These are phyloP conservation scores for Lepidothrix coronata DNA, from an alignment of 2,113 vertebrate genomes.

Conservation along the genomic window DNA sequence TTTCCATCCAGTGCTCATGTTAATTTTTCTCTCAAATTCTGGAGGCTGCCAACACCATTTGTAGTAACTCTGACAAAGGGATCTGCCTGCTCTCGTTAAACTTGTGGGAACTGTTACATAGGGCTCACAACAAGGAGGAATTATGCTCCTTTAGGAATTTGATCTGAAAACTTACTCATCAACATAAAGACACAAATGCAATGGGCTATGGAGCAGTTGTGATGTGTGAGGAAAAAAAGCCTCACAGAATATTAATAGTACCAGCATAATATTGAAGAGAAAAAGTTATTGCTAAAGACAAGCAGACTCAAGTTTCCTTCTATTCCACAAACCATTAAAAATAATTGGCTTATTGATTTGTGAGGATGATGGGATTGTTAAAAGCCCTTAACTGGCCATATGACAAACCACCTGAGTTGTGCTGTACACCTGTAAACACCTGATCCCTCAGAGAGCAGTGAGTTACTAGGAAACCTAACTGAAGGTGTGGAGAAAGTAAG, in stretches of 20 bases:
- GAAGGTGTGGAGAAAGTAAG: not conserved
- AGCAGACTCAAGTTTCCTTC: not conserved
- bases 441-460: slow-evolving; percentile 16
- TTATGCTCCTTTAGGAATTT: not conserved
- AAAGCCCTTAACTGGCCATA: not conserved
- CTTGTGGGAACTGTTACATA: not conserved
- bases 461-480: slow-evolving; percentile 35
- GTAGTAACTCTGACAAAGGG: not conserved
- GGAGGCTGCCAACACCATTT: not conserved
- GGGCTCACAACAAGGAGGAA: not conserved
- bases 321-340: not conserved
- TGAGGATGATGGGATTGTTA: not conserved
- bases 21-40: not conserved
- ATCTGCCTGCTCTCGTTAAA: not conserved
- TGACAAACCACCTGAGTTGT: not conserved
- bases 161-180: not conserved
- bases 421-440: slow-evolving; percentile 56
- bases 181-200: not conserved
- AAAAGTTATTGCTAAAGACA: not conserved
- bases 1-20: not conserved
- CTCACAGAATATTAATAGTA: not conserved
- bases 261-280: not conserved
- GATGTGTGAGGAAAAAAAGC: not conserved
- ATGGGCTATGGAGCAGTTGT: not conserved
- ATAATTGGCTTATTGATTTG: not conserved